These are phyloP conservation scores for Anoplopoma fimbria DNA, from an alignment of 2,113 vertebrate species.

Conservation along the genomic window DNA sequence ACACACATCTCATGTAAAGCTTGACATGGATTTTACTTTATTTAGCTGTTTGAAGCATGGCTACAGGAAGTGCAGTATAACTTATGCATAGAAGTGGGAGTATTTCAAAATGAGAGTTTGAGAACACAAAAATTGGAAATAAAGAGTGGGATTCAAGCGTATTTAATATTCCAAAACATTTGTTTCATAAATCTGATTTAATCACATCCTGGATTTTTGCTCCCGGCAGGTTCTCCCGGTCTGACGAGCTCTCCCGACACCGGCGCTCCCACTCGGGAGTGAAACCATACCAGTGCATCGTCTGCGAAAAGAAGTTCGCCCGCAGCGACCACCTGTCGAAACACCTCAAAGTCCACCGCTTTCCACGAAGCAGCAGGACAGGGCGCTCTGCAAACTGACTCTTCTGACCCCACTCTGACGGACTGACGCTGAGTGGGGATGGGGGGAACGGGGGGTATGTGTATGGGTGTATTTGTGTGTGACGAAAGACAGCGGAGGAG, in stretches of 20 bases:
- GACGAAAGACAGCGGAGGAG: conserved; percentile 40
- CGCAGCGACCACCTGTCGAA: conserved; percentile 99
- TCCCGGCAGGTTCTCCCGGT: conserved; percentile 92
- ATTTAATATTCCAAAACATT: neutral
- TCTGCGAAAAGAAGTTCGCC: conserved; percentile 98
- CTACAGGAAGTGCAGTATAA: neutral
- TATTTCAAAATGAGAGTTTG: neutral
- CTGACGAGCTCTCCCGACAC: conserved; percentile 96
- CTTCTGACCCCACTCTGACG: conserved; percentile 57
- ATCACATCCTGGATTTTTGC: conserved; percentile 4
- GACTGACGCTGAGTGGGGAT: conserved; percentile 40
- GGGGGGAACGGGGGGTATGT: neutral
- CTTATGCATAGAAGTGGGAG: neutral
- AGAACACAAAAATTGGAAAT: neutral
- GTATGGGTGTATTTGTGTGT: conserved; percentile 25
- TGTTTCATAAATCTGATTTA: neutral
- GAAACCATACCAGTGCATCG: conserved; percentile 96
- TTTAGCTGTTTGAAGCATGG: conserved; percentile 19
- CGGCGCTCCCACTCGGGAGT: conserved; percentile 97
- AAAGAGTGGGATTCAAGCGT: neutral
- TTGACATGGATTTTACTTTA: conserved; percentile 17
- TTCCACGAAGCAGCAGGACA: conserved; percentile 94
- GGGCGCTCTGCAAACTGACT: conserved; percentile 90
- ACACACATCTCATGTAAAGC: conserved; percentile 33
- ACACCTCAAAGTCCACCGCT: conserved; percentile 98